Base-by-base conservation (phyloP, 2,113 vertebrate genomes). In the Zosterops borbonicus region DNA sequence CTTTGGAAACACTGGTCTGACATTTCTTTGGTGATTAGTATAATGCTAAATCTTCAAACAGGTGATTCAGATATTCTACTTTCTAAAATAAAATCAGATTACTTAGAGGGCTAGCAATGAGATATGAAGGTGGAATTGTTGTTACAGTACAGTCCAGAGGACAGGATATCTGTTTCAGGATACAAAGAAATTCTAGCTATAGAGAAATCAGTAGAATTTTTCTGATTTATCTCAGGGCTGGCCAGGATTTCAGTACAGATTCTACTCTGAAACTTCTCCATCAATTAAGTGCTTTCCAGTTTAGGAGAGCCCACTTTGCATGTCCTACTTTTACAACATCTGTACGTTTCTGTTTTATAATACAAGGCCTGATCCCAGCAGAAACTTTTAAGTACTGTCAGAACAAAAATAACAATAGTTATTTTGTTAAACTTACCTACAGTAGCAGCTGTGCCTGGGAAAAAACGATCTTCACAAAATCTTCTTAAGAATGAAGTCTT, bases 401-500 rank as follows among this genome's bases (percentile, higher is more conserved):
- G 28, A 83, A 73, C 8, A 85, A 88, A 67, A 83, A 77, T 37
- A 62, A 35, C 29, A 78, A 74, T 4, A 80, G 14, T 21, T 78
- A 24, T 59, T 78, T 47, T 50, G 23, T 68, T 88, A 74, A 91
- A 97, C 99, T 98, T 97, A 99, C 99, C 99, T 91, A 99, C 98
- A 69, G 99, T 99, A 83, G 99, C 98, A 39, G 98, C 97, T 42
- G 98, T 98, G 85, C 98, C 96, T 3, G 98, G 92, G 64, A 96
- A 98, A 97, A 99, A 99, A 33, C 35, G 92, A 49, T 98, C 98
- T 74, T 99, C 98, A 44, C 99, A 99, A 97, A 99, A 98, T 86
- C 98, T 97, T 91, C 98, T 98, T 28, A 99, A 97, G 81, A 99
- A 98, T 11, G 98, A 99, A 0, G 99, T 99, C 97, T 99, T 99